These are phyloP conservation scores for Lithosia quadra DNA, from an alignment of 2,888 invertebrate genomes.

Conservation along the genomic window DNA sequence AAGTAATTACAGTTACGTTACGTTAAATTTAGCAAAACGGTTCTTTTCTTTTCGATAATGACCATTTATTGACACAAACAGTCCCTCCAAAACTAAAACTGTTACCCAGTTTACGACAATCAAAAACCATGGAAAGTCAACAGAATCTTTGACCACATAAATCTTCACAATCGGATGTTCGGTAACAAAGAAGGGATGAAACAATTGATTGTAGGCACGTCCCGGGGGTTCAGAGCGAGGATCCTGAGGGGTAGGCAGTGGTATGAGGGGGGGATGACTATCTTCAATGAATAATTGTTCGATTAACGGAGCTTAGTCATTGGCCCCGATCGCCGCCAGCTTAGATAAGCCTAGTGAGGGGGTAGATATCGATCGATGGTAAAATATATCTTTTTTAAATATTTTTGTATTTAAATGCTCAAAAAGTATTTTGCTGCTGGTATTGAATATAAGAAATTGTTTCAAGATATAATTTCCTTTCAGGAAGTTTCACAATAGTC, in stretches of 20 bases:
- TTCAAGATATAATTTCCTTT: no score
- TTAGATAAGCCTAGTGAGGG: constrained; percentile 64
- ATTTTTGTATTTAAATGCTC: neutral
- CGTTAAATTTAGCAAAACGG: no score
- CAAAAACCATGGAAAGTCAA: neutral
- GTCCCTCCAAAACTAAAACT: neutral
- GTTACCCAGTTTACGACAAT: neutral
- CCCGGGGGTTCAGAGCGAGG: constrained; percentile 25
- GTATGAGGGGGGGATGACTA: constrained; percentile 48
- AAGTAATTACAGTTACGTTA: no score
- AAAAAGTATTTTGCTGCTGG: no score
- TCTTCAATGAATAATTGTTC: constrained; percentile 83
- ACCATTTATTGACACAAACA: neutral
- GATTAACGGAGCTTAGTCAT: constrained; percentile 82
- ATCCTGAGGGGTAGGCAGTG: constrained; percentile 39
- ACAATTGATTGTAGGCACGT: constrained; percentile 32
- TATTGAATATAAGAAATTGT: no score
- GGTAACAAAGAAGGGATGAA: constrained; percentile 30
- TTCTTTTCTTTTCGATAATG: no score
- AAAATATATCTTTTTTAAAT: neutral
- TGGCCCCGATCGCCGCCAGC: constrained; percentile 71
- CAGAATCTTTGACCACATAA: constrained; percentile 43
- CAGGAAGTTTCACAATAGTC: no score
- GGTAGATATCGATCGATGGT: constrained; percentile 30
- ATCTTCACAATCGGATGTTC: constrained; percentile 39